Percentiles rank a stretch among this genome's conserved stretches.
Conservation (phyloP, 1,140 invertebrate genomes). For the Caligus rogercresseyi region DNA sequence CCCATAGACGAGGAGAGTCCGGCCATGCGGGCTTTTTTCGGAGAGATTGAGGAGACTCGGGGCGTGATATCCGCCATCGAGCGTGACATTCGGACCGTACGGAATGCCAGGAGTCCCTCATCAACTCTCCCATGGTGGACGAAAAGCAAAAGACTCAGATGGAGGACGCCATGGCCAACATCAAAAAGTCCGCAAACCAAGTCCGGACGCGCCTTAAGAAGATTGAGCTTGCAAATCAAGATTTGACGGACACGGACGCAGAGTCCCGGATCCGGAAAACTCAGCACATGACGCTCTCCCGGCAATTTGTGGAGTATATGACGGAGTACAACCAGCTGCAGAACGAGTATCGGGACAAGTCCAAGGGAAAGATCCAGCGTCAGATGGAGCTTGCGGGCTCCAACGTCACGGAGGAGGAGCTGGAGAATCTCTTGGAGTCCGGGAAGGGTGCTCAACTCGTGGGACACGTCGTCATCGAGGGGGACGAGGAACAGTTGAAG, state of each 20-base stretch:
- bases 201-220: conserved; percentile 6
- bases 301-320: conserved; percentile 12
- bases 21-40: conserved; percentile 9
- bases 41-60: conserved; percentile 6
- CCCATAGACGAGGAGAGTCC: conserved; percentile 1
- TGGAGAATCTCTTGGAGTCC: conserved; percentile 6
- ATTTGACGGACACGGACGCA: not conserved
- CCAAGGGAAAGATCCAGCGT: conserved; percentile 1
- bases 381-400: conserved; percentile 10
- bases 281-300: conserved; percentile 3
- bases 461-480: conserved; percentile 10
- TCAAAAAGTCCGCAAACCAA: conserved; percentile 8
- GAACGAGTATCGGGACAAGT: not conserved
- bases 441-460: conserved; percentile 4
- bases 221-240: conserved; percentile 5
- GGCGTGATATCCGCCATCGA: not conserved
- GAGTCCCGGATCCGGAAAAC: conserved; percentile 9
- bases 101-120: not conserved
- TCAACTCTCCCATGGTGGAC: conserved; percentile 5
- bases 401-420: conserved; percentile 7
- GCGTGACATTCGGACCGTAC: not conserved
- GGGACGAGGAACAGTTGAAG: conserved; percentile 7
- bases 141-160: not conserved
- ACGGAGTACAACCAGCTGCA: conserved; percentile 12
- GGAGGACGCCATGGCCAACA: conserved; percentile 11